These are phyloP conservation scores for Salvelinus fontinalis DNA, from an alignment of 2,113 vertebrate species.

Conservation along the genomic window DNA sequence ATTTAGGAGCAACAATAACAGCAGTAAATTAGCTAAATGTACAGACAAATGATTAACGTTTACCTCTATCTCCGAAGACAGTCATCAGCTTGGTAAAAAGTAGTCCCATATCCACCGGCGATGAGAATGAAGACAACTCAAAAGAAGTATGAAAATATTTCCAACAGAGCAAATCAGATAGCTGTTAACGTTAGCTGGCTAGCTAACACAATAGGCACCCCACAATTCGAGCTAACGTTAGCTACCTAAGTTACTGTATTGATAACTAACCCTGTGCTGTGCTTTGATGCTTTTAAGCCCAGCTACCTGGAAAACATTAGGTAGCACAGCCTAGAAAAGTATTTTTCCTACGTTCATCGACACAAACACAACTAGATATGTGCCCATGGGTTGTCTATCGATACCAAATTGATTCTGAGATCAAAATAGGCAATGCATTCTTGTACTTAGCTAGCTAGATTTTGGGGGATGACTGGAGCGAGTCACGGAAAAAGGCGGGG, in stretches of 20 bases:
- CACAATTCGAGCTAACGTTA: neutral
- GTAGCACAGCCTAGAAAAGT: neutral
- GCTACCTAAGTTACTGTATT: too few species aligned
- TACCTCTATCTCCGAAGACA: slow-evolving; percentile 76
- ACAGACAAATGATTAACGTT: neutral
- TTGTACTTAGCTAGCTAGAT: neutral
- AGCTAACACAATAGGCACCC: neutral
- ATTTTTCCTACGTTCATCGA: neutral
- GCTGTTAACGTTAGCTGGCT: neutral
- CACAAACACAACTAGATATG: neutral
- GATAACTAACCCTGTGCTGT: too few species aligned
- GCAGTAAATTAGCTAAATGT: neutral
- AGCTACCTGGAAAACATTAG: too few species aligned
- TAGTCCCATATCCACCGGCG: slow-evolving; percentile 65
- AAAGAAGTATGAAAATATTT: neutral
- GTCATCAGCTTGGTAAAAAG: slow-evolving; percentile 77
- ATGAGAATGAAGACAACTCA: neutral
- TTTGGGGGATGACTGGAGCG: neutral
- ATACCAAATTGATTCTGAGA: neutral
- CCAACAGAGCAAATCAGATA: neutral
- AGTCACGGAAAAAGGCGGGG: slow-evolving; percentile 19
- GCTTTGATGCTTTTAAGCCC: too few species aligned
- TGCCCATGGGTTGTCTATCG: neutral
- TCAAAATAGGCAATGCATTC: neutral
- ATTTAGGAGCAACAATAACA: too few species aligned